Percentiles rank a stretch among this genome's conserved stretches.
These are phyloP conservation scores for Mionectes macconnelli DNA, from an alignment of 2,113 vertebrate species.

Conservation along the genomic window DNA sequence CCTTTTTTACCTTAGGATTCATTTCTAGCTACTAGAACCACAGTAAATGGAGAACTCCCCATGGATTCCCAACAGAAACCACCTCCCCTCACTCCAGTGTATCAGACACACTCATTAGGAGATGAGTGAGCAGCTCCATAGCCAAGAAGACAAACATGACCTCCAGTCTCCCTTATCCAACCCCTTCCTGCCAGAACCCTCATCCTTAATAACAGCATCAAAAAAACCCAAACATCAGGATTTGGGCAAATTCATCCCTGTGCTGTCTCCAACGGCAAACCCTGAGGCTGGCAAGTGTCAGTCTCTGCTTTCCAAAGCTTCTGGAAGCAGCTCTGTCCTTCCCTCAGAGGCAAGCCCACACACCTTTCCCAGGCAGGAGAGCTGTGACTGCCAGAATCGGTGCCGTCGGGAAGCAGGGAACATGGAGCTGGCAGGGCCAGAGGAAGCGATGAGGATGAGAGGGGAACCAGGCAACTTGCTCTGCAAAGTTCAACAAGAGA, in stretches of 20 bases:
- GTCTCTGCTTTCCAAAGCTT: neutral
- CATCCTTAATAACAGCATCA: neutral
- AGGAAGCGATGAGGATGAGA: constrained; percentile 91
- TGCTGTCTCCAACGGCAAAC: too few species aligned
- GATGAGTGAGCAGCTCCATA: neutral
- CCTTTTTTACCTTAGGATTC: neutral
- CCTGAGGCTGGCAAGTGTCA: neutral
- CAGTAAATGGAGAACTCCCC: neutral
- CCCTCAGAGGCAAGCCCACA: neutral
- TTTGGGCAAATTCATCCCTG: neutral
- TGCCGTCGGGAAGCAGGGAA: constrained; percentile 89
- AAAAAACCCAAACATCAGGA: neutral
- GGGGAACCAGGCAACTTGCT: constrained; percentile 94
- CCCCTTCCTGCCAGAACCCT: neutral
- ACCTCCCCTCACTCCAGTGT: neutral
- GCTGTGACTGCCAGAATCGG: constrained; percentile 98
- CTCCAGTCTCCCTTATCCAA: neutral
- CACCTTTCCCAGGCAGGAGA: constrained; percentile 96
- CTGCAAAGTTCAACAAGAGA: constrained; percentile 67
- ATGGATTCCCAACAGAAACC: accelerated
- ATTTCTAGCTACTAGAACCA: neutral
- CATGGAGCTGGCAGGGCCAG: constrained; percentile 85
- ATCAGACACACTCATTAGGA: neutral
- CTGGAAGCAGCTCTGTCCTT: neutral
- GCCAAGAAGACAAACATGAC: neutral